A percentile compares a stretch with the other conserved stretches of the same genome.
These are phyloP conservation scores for Beroe forskalii DNA, from an alignment of 37 sponge, comb jelly and placozoan species.

Conservation along the genomic window DNA sequence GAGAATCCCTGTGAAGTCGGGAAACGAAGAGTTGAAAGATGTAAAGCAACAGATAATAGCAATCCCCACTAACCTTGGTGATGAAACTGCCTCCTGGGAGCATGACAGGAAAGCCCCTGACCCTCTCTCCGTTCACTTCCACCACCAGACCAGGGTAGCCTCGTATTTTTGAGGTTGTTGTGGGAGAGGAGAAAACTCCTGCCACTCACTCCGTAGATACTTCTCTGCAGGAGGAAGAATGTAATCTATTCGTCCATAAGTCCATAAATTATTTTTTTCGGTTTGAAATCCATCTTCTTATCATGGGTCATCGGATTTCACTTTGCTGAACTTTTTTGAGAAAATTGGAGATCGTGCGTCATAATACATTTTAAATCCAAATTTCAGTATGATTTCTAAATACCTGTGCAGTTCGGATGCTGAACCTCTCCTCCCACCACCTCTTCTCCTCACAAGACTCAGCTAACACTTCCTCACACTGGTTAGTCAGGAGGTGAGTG, in stretches of 20 bases:
- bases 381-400: no score
- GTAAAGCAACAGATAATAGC: no score
- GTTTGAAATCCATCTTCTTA: no score
- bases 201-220: not conserved
- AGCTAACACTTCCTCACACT: slow-evolving; percentile 35
- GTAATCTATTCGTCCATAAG: no score
- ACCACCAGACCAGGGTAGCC: slow-evolving; percentile 51
- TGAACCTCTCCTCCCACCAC: not conserved
- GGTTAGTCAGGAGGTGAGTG: not conserved
- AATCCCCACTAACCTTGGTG: slow-evolving; percentile 61
- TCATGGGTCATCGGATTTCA: no score
- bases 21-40: no score
- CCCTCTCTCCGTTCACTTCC: slow-evolving; percentile 33
- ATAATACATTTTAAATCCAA: no score
- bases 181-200: not conserved
- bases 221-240: not conserved
- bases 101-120: slow-evolving; percentile 16
- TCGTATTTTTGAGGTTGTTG: not conserved
- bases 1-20: no score
- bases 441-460: not conserved
- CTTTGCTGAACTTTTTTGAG: no score
- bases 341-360: no score
- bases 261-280: no score
- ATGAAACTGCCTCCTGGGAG: slow-evolving; percentile 32
- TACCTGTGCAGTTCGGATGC: slow-evolving; percentile 47